These are phyloP conservation scores for Chymomyza procnemis DNA, from an alignment of 2,888 invertebrate species.

Conservation along the genomic window DNA sequence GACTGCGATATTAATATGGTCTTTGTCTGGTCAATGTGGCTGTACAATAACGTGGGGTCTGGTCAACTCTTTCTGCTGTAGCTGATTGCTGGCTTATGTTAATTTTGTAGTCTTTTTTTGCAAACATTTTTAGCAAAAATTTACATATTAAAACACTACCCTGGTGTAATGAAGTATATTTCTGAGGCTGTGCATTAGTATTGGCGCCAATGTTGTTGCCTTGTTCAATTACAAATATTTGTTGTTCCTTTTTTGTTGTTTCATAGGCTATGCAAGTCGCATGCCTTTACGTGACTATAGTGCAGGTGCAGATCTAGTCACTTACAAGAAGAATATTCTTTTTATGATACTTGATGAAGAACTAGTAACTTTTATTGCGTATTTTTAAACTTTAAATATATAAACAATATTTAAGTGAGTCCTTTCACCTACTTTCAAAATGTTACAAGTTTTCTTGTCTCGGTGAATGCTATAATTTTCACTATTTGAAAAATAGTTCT, in stretches of 20 bases:
- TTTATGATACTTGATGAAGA: no score
- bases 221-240: slow-evolving; percentile 52
- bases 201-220: slow-evolving; percentile 12
- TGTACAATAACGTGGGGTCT: not conserved
- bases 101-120: slow-evolving; percentile 15
- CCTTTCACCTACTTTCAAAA: no score
- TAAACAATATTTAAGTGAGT: no score
- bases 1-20: not conserved
- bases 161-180: slow-evolving; percentile 15
- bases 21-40: not conserved
- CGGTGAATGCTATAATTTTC: no score
- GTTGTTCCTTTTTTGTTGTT: slow-evolving; percentile 16
- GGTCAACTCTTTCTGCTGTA: slow-evolving; percentile 25
- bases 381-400: no score
- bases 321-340: not conserved
- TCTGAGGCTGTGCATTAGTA: not conserved
- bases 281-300: slow-evolving; percentile 53
- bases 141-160: slow-evolving; percentile 54
- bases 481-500: no score
- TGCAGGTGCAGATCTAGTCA: slow-evolving; percentile 13
- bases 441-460: no score
- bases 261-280: slow-evolving; percentile 40
- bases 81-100: slow-evolving; percentile 44
- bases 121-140: slow-evolving; percentile 51
- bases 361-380: no score